Base-by-base conservation (phyloP, 2,113 vertebrate genomes). In the Petrocephalus microphthalmus region DNA sequence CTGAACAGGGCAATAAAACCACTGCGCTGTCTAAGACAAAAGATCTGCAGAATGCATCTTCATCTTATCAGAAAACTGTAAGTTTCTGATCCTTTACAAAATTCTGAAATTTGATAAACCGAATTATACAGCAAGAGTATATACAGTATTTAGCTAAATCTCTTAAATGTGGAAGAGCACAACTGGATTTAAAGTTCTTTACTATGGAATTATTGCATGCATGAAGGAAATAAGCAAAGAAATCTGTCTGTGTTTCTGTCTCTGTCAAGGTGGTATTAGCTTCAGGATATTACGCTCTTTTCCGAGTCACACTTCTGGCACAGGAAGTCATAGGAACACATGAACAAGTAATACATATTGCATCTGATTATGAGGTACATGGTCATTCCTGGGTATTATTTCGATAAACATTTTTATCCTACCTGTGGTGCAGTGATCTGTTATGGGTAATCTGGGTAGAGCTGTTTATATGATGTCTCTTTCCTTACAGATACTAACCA, bases 331-430 rank as follows among this genome's bases (percentile, higher is more conserved):
- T 99, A 95, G 98, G 98, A 64, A 91, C 94, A 83, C 97, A 98
- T 78, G 98, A 99, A 29, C 98, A 97, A 92, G 98, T 97, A 85
- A 94, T 99, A 88, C 98, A 99, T 92, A 97, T 99, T 89, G 97
- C 97, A 0, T 99, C 98, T 92, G 98, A 99, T 93, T 99, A 98
- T 90, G 98, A 99, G 97, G 98, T 99, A 93, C 0, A 33, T 86
- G 42, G 64, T 20, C 10, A 8, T 71, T 49, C 33, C 33, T 7
- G 45, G 51, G 29, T 42, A 53, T 13, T 51, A 74, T 29, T 89
- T 7, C 37, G 47, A 15, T 87, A 7, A 54, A 11, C 2, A 29
- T 1, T 87, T 3, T 45, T 10, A 37, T 7, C 22, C 49, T 49
- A 51, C 45, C 42, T 84, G 42, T 52, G 49, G 82, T 7, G 7